Conservation (phyloP, 37 sponge, comb jelly and placozoan species). For the Aplysina aerophoba region DNA sequence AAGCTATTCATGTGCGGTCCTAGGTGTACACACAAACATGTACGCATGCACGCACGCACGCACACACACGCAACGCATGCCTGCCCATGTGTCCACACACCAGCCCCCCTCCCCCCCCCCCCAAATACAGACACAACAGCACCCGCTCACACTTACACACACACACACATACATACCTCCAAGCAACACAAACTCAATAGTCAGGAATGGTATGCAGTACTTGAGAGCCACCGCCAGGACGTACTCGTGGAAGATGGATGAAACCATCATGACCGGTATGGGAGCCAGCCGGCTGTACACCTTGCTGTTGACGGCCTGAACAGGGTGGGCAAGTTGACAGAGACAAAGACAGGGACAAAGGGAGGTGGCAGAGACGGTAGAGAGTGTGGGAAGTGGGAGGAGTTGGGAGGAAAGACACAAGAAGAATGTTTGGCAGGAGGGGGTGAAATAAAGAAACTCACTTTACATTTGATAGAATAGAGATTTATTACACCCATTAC, state of each 20-base stretch:
- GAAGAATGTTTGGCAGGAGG: neutral
- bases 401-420: neutral
- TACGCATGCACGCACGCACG: conserved; percentile 31
- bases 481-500: neutral
- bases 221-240: conserved; percentile 43
- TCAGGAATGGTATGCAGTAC: conserved; percentile 65
- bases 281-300: conserved; percentile 7
- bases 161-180: conserved; percentile 14
- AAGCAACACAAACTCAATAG: conserved; percentile 46
- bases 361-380: neutral
- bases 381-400: neutral
- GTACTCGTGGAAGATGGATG: conserved; percentile 80
- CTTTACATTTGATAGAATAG: neutral
- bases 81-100: no score
- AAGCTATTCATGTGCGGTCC: neutral
- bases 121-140: neutral
- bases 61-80: no score
- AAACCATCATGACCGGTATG: conserved; percentile 51
- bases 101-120: no score
- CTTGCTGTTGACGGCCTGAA: conserved; percentile 4
- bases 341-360: neutral
- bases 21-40: neutral
- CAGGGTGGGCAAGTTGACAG: neutral
- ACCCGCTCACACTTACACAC: neutral
- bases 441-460: neutral